These are phyloP conservation scores for Tupaia tana DNA, from an alignment of 2,113 vertebrate genomes.

Conservation along the genomic window DNA sequence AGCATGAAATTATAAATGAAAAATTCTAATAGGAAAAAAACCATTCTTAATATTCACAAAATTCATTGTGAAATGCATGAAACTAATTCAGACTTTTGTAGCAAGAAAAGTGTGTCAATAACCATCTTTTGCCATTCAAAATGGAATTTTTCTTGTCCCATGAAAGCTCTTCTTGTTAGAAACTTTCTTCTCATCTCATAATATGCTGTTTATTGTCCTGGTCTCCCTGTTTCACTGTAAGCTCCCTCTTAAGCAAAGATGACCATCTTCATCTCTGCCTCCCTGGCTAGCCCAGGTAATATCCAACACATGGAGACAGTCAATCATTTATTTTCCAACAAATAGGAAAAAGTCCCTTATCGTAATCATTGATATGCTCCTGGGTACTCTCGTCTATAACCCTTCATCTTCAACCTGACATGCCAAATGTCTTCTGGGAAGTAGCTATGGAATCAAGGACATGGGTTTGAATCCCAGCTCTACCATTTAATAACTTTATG, in stretches of 20 bases:
- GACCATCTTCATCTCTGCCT: not conserved
- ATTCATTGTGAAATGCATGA: slow-evolving; percentile 46
- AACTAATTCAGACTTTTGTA: slow-evolving; percentile 52
- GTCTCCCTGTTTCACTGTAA: not conserved
- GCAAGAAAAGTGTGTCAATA: slow-evolving; percentile 34
- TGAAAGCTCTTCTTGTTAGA: not conserved
- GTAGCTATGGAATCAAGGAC: not conserved
- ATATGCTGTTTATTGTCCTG: not conserved
- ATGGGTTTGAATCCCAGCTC: not conserved
- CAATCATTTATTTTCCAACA: not conserved
- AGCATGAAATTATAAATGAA: slow-evolving; percentile 70
- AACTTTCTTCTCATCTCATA: not conserved
- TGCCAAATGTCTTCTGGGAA: not conserved
- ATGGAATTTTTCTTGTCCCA: not conserved
- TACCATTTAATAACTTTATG: not conserved
- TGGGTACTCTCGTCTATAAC: not conserved
- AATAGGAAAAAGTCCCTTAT: not conserved
- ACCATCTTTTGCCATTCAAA: slow-evolving; percentile 44
- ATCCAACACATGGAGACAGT: not conserved
- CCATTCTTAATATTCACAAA: slow-evolving; percentile 63
- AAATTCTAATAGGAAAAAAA: slow-evolving; percentile 50
- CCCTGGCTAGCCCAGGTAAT: not conserved
- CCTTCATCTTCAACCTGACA: not conserved
- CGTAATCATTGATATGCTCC: not conserved
- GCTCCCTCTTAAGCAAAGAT: not conserved